Percentiles rank a stretch among this genome's conserved stretches.
phyloP scores from a whole-genome alignment of 2,113 vertebrate genomes.

The Guaruba guarouba region DNA sequence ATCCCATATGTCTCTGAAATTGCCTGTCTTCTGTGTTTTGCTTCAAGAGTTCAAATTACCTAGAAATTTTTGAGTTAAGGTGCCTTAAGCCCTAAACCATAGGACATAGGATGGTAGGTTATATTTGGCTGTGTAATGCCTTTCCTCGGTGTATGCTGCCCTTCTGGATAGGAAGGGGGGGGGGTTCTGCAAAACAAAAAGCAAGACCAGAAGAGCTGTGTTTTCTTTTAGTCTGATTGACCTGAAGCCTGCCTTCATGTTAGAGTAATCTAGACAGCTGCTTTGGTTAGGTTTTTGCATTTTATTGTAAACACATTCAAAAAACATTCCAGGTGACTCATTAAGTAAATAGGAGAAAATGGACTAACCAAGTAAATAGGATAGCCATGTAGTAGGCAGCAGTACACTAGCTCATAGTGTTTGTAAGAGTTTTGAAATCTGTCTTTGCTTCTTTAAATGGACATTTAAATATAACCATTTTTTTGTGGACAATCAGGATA shows the following conservation, averaged over 20 bases:
- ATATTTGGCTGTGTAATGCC: neutral
- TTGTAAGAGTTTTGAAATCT: neutral
- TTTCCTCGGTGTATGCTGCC: neutral
- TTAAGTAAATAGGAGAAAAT: neutral
- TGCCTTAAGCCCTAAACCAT: neutral
- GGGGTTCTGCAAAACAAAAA: neutral
- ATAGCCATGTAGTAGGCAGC: neutral
- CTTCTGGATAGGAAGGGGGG: neutral
- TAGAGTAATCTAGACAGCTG: neutral
- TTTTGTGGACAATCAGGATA: neutral
- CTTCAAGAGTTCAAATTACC: conserved; percentile 2
- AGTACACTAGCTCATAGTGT: neutral
- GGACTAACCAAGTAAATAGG: neutral
- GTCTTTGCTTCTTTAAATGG: neutral
- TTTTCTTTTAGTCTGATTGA: neutral
- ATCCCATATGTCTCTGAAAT: conserved; percentile 48
- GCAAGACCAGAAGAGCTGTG: neutral
- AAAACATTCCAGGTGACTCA: neutral
- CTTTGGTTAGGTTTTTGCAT: conserved; percentile 10
- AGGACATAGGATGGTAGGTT: neutral
- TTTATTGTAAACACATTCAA: neutral
- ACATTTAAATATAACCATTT: neutral
- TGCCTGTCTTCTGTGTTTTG: conserved; percentile 35
- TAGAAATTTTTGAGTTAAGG: neutral
- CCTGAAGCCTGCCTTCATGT: neutral